Evolutionary conservation across 2,113 vertebrate genomes (phyloP).

Genomic region (Peromyscus maniculatus): DNA sequence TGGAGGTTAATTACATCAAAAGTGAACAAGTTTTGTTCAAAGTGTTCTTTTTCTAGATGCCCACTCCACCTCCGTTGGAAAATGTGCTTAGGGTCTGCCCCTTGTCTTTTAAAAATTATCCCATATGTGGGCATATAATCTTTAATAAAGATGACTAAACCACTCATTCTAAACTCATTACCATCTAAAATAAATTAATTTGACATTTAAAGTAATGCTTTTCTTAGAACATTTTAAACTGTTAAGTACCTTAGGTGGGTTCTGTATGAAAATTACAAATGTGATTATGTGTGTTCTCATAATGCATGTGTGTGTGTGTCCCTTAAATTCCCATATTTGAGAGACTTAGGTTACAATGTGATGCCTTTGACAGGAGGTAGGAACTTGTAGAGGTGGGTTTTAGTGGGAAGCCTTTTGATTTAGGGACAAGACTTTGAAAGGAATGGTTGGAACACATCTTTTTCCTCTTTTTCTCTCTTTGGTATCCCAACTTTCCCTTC

Average conservation of each 20-base stretch:
- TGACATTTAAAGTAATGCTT: slow-evolving; percentile 40
- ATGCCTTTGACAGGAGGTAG: not conserved
- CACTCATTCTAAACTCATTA: slow-evolving; percentile 34
- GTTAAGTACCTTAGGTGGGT: not conserved
- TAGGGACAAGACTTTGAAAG: not conserved
- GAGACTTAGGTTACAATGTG: no score
- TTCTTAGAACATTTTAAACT: slow-evolving; percentile 1
- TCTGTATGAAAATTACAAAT: not conserved
- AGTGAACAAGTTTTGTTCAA: slow-evolving; percentile 82
- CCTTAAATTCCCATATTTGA: no score
- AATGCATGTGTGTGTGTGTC: not conserved
- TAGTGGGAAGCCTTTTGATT: not conserved
- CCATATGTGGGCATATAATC: not conserved
- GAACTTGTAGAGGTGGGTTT: not conserved
- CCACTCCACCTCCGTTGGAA: slow-evolving; percentile 70
- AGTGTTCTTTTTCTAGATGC: slow-evolving; percentile 74
- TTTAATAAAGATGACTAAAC: slow-evolving; percentile 61
- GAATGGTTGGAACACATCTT: fast-evolving
- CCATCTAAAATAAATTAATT: slow-evolving; percentile 33
- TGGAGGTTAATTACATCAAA: slow-evolving; percentile 87
- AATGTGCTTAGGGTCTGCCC: slow-evolving; percentile 31
- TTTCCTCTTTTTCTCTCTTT: not conserved
- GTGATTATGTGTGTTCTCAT: not conserved
- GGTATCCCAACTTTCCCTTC: not conserved
- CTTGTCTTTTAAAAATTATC: slow-evolving; percentile 51